A percentile compares a stretch with the other conserved stretches of the same genome.
phyloP scores from a whole-genome alignment of 2,888 invertebrate species.

The Lycia hirtaria region DNA sequence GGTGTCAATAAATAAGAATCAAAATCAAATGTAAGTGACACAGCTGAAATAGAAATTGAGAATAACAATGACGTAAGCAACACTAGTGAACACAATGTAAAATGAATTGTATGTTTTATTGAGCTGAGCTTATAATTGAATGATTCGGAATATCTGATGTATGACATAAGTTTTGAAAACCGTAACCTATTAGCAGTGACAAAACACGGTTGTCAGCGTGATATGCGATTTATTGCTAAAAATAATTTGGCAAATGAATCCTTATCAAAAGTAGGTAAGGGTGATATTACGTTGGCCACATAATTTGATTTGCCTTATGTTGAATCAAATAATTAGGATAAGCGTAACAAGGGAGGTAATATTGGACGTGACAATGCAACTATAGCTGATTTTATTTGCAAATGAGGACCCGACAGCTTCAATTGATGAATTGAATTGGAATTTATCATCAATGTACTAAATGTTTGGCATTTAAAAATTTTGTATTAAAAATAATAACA shows the following conservation, averaged over 20 bases:
- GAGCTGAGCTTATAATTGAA: slow-evolving; percentile 28
- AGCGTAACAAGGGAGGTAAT: slow-evolving; percentile 62
- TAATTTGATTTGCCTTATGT: slow-evolving; percentile 37
- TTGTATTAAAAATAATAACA: no score
- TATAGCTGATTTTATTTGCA: slow-evolving; percentile 36
- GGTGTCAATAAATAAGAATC: not conserved
- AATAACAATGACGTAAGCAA: slow-evolving; percentile 9
- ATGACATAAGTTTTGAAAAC: slow-evolving; percentile 68
- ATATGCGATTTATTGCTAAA: slow-evolving; percentile 69
- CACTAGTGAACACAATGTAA: slow-evolving; percentile 26
- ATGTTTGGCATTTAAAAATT: not conserved
- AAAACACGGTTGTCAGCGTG: slow-evolving; percentile 79
- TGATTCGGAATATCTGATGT: slow-evolving; percentile 38
- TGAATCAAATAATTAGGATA: slow-evolving; percentile 68
- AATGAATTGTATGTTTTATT: slow-evolving; percentile 25
- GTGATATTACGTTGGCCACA: slow-evolving; percentile 13
- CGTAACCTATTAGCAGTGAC: slow-evolving; percentile 76
- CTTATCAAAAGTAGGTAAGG: slow-evolving; percentile 11
- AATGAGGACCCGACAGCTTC: slow-evolving; percentile 29
- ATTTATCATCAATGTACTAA: not conserved
- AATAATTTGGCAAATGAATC: not conserved
- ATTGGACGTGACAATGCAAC: slow-evolving; percentile 34
- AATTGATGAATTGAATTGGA: slow-evolving; percentile 6
- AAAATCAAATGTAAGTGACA: slow-evolving; percentile 3
- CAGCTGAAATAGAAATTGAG: slow-evolving; percentile 7